Conservation (phyloP, 2,888 invertebrate species). For the Dorcus parallelipipedus region DNA sequence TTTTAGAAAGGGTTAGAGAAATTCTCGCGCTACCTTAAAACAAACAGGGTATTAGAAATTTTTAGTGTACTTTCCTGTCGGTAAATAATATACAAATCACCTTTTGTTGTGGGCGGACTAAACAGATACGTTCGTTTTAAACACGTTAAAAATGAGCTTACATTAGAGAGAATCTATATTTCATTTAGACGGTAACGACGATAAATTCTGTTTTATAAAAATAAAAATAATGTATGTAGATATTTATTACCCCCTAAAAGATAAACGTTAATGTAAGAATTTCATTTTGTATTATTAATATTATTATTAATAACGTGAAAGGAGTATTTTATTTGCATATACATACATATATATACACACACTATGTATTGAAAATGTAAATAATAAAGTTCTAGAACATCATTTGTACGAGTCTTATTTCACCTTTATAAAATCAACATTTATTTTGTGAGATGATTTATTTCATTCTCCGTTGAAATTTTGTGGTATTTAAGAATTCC, state of each 20-base stretch:
- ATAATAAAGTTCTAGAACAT: constrained; percentile 27
- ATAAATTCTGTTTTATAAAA: no score
- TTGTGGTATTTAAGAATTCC: no score
- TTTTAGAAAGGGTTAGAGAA: constrained; percentile 7
- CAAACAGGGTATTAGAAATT: constrained; percentile 32
- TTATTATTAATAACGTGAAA: no score
- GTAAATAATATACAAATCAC: constrained; percentile 18
- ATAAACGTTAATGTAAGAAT: no score
- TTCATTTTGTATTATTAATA: no score
- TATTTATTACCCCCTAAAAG: no score
- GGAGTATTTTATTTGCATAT: no score
- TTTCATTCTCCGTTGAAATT: no score
- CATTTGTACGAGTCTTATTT: constrained; percentile 8
- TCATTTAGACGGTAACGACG: no score
- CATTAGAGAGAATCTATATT: neutral
- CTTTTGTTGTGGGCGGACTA: constrained; percentile 25
- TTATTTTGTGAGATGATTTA: no score
- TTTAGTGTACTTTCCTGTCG: constrained; percentile 21
- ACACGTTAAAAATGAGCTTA: constrained; percentile 11
- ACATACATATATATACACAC: constrained; percentile 19
- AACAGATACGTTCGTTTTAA: neutral
- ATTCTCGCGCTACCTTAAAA: constrained; percentile 25
- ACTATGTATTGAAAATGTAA: constrained; percentile 25
- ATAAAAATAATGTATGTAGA: no score
- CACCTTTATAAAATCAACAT: no score